Conservation (phyloP, 2,888 invertebrate species). For the Carcina quercana region DNA sequence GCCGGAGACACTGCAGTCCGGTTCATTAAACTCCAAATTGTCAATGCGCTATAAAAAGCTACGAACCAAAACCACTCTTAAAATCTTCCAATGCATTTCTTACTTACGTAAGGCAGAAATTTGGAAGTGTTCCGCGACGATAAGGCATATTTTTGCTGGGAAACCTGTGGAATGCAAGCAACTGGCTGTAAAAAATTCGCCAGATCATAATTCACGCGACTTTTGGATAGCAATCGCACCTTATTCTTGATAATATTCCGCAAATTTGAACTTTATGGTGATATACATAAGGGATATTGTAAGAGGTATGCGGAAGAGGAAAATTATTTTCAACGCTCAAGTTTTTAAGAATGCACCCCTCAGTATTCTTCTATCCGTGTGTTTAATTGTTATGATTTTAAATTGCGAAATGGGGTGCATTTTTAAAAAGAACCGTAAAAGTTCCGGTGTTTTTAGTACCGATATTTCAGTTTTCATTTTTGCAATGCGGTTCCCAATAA, state of each 20-base stretch:
- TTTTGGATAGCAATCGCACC: conserved; percentile 32
- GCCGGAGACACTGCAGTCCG: conserved; percentile 54
- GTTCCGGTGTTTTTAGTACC: conserved; percentile 17
- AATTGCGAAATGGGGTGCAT: conserved; percentile 56
- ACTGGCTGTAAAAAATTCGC: conserved; percentile 47
- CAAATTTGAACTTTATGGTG: conserved; percentile 19
- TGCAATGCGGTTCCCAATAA: conserved; percentile 5
- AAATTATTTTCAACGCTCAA: conserved; percentile 40
- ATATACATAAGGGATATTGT: too few species aligned
- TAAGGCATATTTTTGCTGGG: conserved; percentile 45
- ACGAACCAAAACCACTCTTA: conserved; percentile 59
- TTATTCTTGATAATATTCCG: conserved; percentile 13
- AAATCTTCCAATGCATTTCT: conserved; percentile 21
- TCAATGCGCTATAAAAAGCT: conserved; percentile 50
- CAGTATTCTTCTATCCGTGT: conserved; percentile 43
- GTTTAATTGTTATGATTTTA: conserved; percentile 68
- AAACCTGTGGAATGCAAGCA: conserved; percentile 33
- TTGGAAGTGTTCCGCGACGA: conserved; percentile 21
- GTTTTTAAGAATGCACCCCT: conserved; percentile 54
- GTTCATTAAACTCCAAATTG: conserved; percentile 71
- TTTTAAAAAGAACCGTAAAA: conserved; percentile 38
- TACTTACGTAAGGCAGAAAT: not conserved
- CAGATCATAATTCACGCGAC: conserved; percentile 57
- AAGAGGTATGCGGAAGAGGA: conserved; percentile 11
- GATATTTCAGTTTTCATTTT: not conserved